Evolutionary conservation across 2,888 invertebrate species (phyloP).

Genomic region (Ochropleura leucogaster): DNA sequence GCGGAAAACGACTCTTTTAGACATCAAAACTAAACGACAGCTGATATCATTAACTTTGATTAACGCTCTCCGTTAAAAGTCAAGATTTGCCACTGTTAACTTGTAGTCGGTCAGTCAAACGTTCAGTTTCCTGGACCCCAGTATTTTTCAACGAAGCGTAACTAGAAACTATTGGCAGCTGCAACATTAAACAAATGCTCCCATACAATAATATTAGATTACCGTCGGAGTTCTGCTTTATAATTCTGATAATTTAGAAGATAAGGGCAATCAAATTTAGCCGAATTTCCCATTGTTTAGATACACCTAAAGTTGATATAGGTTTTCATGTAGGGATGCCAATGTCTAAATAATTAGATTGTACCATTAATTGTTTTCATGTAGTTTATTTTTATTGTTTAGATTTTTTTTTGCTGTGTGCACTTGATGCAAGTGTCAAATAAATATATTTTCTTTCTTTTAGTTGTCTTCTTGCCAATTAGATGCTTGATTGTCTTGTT

Average conservation of each 20-base stretch:
- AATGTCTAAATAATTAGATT: not conserved
- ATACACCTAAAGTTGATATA: conserved; percentile 45
- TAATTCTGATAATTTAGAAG: conserved; percentile 63
- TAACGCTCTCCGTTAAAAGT: not conserved
- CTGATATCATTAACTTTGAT: not conserved
- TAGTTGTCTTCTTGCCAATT: not conserved
- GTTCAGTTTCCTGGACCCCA: conserved; percentile 3
- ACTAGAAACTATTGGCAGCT: conserved; percentile 50
- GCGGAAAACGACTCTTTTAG: not conserved
- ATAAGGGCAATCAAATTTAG: conserved; percentile 66
- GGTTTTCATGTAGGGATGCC: conserved; percentile 42
- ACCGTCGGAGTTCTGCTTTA: conserved; percentile 49
- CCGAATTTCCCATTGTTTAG: conserved; percentile 62
- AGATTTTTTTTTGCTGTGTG: too few relatives aligned
- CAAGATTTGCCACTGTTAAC: not conserved
- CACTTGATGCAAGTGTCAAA: too few relatives aligned
- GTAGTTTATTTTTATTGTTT: too few relatives aligned
- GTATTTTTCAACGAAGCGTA: conserved; percentile 31
- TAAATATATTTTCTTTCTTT: too few relatives aligned
- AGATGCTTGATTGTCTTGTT: not conserved
- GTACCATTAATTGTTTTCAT: not conserved
- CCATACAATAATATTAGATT: conserved; percentile 43
- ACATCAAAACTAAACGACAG: not conserved
- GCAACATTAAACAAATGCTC: conserved; percentile 39
- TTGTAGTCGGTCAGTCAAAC: not conserved